A percentile compares a stretch with the other conserved stretches of the same genome.
These are phyloP conservation scores for Amblyopsis hoosieri DNA, from an alignment of 2,797 vertebrate genomes.

Conservation along the genomic window DNA sequence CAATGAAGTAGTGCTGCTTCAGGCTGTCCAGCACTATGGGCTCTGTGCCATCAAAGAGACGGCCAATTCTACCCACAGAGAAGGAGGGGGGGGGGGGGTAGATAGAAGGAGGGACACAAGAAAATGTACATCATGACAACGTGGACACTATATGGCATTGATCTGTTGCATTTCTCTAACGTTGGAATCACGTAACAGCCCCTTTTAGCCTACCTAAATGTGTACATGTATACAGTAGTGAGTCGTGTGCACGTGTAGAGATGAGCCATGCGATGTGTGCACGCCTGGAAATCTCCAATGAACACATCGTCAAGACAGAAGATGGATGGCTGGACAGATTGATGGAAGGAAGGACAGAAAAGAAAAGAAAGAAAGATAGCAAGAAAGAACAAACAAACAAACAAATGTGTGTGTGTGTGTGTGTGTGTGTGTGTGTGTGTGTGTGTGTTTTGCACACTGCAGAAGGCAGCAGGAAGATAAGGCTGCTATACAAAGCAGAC, in stretches of 20 bases:
- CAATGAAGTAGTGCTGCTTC: slow-evolving; percentile 99
- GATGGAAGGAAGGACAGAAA: not conserved
- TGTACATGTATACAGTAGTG: not conserved
- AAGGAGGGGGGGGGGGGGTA: slow-evolving; percentile 30
- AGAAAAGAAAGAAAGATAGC: not conserved
- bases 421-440: too few species aligned
- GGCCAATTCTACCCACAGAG: slow-evolving; percentile 85
- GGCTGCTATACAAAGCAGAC: slow-evolving; percentile 26
- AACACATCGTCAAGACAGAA: not conserved
- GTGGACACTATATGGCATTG: slow-evolving; percentile 8
- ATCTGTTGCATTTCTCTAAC: not conserved
- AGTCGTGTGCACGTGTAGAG: slow-evolving; percentile 19
- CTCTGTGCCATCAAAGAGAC: slow-evolving; percentile 97
- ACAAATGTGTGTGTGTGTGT: not conserved
- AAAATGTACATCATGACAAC: slow-evolving; percentile 23
- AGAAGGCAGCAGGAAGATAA: slow-evolving; percentile 16
- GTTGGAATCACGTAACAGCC: not conserved
- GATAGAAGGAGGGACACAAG: slow-evolving; percentile 18
- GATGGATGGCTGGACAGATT: not conserved
- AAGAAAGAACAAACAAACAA: slow-evolving; percentile 3
- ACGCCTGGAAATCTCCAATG: slow-evolving; percentile 17
- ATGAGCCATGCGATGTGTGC: slow-evolving; percentile 21
- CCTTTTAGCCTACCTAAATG: not conserved
- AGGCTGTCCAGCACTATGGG: slow-evolving; percentile 98
- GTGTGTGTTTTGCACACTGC: too few species aligned